A percentile compares a stretch with the other conserved stretches of the same genome.
Conservation (phyloP, 1,140 invertebrate genomes). For the Hylaeus volcanicus region DNA sequence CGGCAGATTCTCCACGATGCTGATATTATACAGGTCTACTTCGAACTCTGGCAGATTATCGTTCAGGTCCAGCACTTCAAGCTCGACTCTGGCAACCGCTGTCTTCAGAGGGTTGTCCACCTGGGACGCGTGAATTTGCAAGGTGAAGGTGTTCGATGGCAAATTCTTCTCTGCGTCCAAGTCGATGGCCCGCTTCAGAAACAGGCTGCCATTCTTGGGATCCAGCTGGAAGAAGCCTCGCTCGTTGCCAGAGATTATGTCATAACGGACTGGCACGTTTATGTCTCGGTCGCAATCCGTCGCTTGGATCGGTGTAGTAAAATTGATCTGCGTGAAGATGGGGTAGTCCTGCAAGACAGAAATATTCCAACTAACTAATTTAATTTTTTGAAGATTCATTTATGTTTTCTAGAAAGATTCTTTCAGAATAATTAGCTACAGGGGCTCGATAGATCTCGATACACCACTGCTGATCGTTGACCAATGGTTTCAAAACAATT, state of each 20-base stretch:
- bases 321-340: constrained; percentile 85
- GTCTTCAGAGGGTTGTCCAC: constrained; percentile 89
- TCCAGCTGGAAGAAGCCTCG: constrained; percentile 87
- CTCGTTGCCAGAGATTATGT: constrained; percentile 89
- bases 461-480: too few relatives aligned
- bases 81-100: constrained; percentile 86
- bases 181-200: constrained; percentile 89
- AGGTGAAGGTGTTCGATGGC: constrained; percentile 86
- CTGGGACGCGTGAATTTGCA: constrained; percentile 90
- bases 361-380: not conserved
- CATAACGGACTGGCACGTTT: constrained; percentile 86
- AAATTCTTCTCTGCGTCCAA: constrained; percentile 85
- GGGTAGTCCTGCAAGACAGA: constrained; percentile 81
- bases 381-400: too few relatives aligned
- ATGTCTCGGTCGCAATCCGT: constrained; percentile 88
- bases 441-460: too few relatives aligned
- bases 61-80: constrained; percentile 90
- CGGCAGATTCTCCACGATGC: constrained; percentile 94
- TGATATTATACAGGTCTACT: constrained; percentile 93
- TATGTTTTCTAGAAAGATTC: too few relatives aligned
- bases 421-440: too few relatives aligned
- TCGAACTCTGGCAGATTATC: constrained; percentile 93
- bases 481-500: too few relatives aligned
- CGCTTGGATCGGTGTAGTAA: constrained; percentile 87
- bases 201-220: constrained; percentile 87